Percentiles rank a stretch among this genome's conserved stretches.
Evolutionary conservation across 2,113 vertebrate genomes (phyloP).

Genomic region (Tamias sibiricus): DNA sequence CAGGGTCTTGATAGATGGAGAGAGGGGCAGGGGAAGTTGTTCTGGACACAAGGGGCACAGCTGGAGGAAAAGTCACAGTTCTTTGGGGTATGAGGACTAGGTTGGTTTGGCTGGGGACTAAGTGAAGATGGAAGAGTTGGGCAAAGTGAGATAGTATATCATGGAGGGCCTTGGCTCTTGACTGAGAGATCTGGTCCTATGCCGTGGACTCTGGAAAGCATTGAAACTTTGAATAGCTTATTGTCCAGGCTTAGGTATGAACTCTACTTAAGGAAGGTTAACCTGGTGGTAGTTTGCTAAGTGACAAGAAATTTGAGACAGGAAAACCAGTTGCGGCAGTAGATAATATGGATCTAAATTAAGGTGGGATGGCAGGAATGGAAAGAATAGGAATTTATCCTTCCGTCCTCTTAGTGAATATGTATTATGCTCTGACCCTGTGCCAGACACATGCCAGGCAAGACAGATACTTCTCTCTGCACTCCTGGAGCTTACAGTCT

Average conservation of each 20-base stretch:
- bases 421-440: background rate
- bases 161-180: background rate
- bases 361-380: conserved; percentile 20
- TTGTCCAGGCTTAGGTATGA: background rate
- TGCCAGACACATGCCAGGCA: conserved; percentile 44
- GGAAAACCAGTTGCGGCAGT: conserved; percentile 22
- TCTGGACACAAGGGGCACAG: background rate
- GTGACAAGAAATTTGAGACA: conserved; percentile 51
- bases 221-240: background rate
- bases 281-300: conserved; percentile 29
- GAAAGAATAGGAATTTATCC: conserved; percentile 43
- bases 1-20: conserved; percentile 6
- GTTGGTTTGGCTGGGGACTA: background rate
- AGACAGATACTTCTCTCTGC: background rate
- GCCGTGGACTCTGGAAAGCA: background rate
- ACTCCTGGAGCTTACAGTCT: conserved; percentile 23
- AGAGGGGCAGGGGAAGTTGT: background rate
- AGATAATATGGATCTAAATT: conserved; percentile 49
- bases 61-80: background rate
- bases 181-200: background rate
- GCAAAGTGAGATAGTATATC: background rate
- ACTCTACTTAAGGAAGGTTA: conserved; percentile 42
- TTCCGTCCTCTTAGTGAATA: background rate
- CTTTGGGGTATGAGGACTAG: background rate
- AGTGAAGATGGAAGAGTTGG: background rate